phyloP scores from a whole-genome alignment of 2,888 invertebrate species.

The Tholera decimalis region DNA sequence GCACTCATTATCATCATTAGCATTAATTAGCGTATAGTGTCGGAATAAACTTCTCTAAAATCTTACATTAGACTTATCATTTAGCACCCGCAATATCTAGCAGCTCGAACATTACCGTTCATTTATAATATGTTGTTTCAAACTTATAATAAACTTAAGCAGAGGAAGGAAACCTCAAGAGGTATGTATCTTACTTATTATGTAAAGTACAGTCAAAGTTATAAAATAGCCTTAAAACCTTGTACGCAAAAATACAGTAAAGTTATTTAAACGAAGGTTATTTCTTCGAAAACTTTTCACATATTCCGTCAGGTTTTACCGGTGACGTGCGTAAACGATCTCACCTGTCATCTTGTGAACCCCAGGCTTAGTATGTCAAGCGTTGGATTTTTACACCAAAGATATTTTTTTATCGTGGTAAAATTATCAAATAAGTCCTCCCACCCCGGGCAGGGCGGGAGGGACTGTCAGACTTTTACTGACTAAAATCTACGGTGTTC shows the following conservation, averaged over 20 bases:
- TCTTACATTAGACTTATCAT: no score
- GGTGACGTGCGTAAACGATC: constrained; percentile 3
- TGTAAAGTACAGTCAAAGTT: constrained; percentile 12
- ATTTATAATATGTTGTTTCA: neutral
- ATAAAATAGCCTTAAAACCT: neutral
- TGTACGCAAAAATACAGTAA: neutral
- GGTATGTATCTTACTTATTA: neutral
- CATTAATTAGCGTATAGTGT: no score
- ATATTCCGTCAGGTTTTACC: neutral
- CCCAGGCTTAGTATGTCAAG: constrained; percentile 5
- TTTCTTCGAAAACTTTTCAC: constrained; percentile 12
- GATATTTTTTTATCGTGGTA: no score
- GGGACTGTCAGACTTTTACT: no score
- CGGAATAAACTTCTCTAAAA: no score
- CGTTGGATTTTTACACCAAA: neutral
- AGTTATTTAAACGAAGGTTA: neutral
- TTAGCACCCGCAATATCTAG: no score
- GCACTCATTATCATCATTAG: no score
- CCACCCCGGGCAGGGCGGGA: no score
- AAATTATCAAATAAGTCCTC: no score
- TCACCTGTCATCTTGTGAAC: constrained; percentile 8
- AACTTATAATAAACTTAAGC: neutral
- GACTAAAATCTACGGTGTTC: no score
- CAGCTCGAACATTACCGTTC: no score
- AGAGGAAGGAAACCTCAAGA: no score